Conservation (phyloP, 1,140 invertebrate species). For the Halesus radiatus region DNA sequence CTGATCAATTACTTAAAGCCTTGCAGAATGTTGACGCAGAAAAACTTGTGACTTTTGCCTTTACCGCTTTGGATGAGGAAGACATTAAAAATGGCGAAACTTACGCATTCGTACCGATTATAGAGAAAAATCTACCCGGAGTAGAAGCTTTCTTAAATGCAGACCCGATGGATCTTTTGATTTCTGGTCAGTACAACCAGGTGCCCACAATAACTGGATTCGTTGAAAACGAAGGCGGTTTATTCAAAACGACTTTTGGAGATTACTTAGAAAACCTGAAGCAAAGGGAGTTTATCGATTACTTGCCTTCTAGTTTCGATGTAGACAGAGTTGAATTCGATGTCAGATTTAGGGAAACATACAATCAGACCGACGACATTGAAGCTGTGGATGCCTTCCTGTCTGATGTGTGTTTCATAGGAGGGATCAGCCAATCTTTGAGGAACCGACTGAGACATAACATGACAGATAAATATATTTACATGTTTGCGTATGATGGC, state of each 20-base stretch:
- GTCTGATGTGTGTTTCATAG: constrained; percentile 64
- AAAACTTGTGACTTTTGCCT: constrained; percentile 61
- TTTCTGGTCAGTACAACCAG: constrained; percentile 62
- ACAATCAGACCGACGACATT: constrained; percentile 58
- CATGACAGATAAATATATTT: constrained; percentile 61
- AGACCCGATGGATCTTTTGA: constrained; percentile 61
- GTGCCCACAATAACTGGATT: constrained; percentile 64
- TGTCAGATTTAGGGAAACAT: constrained; percentile 60
- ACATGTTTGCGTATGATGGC: constrained; percentile 65
- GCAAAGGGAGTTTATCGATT: constrained; percentile 59
- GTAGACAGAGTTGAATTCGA: constrained; percentile 59
- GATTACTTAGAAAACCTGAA: constrained; percentile 55
- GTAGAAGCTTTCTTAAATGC: constrained; percentile 65
- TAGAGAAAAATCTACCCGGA: constrained; percentile 61
- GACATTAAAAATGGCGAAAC: constrained; percentile 60
- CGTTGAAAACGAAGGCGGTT: constrained; percentile 63
- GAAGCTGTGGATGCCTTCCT: constrained; percentile 63
- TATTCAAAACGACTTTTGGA: constrained; percentile 57
- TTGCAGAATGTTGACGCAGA: constrained; percentile 60
- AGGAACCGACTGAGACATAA: constrained; percentile 13
- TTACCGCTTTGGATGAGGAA: constrained; percentile 54
- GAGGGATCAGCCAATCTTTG: constrained; percentile 61
- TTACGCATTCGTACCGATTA: constrained; percentile 65
- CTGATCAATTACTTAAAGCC: constrained; percentile 59
- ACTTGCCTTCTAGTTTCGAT: constrained; percentile 61